Percentiles rank a stretch among this genome's conserved stretches.
Evolutionary conservation across 2,888 invertebrate genomes (phyloP).

Genomic region (Camptogramma bilineatum): DNA sequence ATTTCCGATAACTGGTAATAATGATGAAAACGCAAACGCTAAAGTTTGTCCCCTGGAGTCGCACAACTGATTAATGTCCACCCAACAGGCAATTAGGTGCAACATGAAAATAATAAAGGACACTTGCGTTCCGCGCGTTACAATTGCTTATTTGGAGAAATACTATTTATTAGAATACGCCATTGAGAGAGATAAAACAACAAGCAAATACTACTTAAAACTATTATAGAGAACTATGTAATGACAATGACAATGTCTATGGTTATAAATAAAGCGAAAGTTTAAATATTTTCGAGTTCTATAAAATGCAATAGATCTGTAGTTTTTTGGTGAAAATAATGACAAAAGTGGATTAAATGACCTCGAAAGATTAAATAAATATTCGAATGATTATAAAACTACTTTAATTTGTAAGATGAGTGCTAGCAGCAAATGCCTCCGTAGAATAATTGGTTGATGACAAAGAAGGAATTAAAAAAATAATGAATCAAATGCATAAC

Average conservation of each 20-base stretch:
- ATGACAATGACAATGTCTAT: neutral
- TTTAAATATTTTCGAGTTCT: too few species aligned
- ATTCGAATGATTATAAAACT: too few species aligned
- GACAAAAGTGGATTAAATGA: too few species aligned
- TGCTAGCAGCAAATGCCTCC: too few species aligned
- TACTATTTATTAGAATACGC: conserved; percentile 4
- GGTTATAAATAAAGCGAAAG: neutral
- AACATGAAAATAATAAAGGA: conserved; percentile 68
- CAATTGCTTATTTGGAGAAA: conserved; percentile 4
- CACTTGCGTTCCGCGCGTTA: conserved; percentile 52
- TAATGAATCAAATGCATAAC: too few species aligned
- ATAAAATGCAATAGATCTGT: too few species aligned
- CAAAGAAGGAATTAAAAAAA: too few species aligned
- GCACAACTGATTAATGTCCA: conserved; percentile 59
- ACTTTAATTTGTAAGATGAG: too few species aligned
- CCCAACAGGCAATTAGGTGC: conserved; percentile 63
- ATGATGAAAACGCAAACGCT: neutral
- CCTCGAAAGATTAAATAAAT: too few species aligned
- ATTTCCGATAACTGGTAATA: neutral
- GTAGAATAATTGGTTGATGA: too few species aligned
- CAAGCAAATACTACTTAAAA: neutral
- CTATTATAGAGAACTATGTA: neutral
- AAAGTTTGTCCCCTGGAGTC: conserved; percentile 5
- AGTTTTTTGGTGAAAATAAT: too few species aligned
- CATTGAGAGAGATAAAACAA: neutral